Conservation (phyloP, 2,888 invertebrate genomes). For the Drosophila fungiperda region DNA sequence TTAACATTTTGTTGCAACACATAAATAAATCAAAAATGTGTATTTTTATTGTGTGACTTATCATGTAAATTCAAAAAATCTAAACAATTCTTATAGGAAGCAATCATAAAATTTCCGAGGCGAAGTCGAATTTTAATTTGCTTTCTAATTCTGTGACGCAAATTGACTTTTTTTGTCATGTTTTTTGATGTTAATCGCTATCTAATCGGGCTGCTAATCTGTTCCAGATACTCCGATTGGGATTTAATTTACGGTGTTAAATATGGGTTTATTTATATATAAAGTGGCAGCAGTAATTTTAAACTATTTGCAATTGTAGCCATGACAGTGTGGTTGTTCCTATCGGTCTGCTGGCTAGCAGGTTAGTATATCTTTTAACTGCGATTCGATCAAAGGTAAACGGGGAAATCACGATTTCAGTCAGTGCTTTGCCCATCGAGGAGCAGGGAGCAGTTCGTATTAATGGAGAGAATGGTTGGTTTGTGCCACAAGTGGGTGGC, state of each 20-base stretch:
- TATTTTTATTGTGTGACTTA: too few species aligned
- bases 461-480: slow-evolving; percentile 70
- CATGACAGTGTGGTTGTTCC: slow-evolving; percentile 54
- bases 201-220: slow-evolving; percentile 37
- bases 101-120: too few species aligned
- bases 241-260: slow-evolving; percentile 30
- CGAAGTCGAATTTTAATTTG: background rate
- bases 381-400: background rate
- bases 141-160: background rate
- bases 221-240: background rate
- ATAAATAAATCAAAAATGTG: too few species aligned
- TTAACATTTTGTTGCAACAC: too few species aligned
- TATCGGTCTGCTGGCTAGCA: slow-evolving; percentile 48
- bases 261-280: slow-evolving; percentile 31
- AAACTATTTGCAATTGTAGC: slow-evolving; percentile 5
- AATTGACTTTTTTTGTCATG: background rate
- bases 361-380: slow-evolving; percentile 42
- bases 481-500: slow-evolving; percentile 62
- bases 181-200: background rate
- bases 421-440: slow-evolving; percentile 49
- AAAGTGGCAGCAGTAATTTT: slow-evolving; percentile 18
- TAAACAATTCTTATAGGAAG: too few species aligned
- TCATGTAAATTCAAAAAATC: background rate
- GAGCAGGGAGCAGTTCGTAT: slow-evolving; percentile 33
- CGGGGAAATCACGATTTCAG: slow-evolving; percentile 12